phyloP scores from a whole-genome alignment of 2,888 invertebrate genomes.

The Pyrrhosoma nymphula region DNA sequence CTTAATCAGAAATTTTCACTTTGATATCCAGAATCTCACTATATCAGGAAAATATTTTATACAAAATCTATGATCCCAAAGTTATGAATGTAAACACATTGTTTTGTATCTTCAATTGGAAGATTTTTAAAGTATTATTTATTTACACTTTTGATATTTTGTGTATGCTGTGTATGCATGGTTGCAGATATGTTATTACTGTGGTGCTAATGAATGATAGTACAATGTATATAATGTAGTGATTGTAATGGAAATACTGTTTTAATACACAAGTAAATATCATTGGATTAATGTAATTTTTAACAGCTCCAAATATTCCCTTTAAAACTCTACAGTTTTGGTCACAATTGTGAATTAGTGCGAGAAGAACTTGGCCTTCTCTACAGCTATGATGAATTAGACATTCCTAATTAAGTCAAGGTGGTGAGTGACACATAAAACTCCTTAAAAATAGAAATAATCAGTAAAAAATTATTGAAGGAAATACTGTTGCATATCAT shows the following conservation, averaged over 20 bases:
- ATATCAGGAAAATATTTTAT: constrained; percentile 53
- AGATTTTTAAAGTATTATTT: constrained; percentile 65
- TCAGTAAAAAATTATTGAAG: too few species aligned
- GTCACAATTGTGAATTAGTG: too few species aligned
- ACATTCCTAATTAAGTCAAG: too few species aligned
- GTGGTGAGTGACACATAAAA: too few species aligned
- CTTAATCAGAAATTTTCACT: constrained; percentile 30
- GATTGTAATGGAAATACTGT: constrained; percentile 57
- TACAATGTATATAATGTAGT: constrained; percentile 55
- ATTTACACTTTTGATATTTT: constrained; percentile 59
- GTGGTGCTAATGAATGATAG: constrained; percentile 66
- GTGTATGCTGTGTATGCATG: constrained; percentile 61
- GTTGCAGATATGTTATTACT: constrained; percentile 61
- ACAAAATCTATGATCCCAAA: constrained; percentile 12
- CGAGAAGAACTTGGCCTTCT: too few species aligned
- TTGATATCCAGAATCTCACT: constrained; percentile 17
- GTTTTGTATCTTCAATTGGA: constrained; percentile 61
- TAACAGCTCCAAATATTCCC: too few species aligned
- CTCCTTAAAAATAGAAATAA: too few species aligned
- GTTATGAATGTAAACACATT: constrained; percentile 48
- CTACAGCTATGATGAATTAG: too few species aligned
- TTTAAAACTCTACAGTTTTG: too few species aligned
- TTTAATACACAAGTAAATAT: constrained; percentile 36
- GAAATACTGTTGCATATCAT: too few species aligned
- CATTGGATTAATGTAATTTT: too few species aligned